Evolutionary conservation across 2,113 vertebrate genomes (phyloP).

Genomic region (Paradoxurus hermaphroditus): DNA sequence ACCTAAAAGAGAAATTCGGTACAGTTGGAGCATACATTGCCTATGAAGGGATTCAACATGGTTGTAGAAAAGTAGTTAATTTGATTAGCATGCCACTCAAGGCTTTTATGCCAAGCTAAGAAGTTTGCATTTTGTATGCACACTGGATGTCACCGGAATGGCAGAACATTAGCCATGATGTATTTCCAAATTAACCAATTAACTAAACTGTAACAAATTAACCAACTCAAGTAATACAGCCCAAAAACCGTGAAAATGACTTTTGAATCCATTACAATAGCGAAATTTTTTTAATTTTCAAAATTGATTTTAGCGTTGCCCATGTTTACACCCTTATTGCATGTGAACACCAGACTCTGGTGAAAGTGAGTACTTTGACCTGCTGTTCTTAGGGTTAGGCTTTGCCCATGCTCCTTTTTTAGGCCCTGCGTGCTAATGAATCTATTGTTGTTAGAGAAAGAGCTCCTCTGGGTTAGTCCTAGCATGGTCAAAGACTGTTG

Average conservation of each 20-base stretch:
- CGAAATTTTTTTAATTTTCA: conserved; percentile 24
- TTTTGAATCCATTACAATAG: not conserved
- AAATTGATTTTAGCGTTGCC: not conserved
- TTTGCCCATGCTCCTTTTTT: not conserved
- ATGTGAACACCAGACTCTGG: not conserved
- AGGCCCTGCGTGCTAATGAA: not conserved
- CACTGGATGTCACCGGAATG: not conserved
- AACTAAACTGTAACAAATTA: not conserved
- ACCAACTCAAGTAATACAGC: not conserved
- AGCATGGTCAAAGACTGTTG: not conserved
- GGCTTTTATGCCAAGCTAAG: not conserved
- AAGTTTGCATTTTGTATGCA: not conserved
- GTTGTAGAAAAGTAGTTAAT: not conserved
- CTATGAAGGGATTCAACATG: not conserved
- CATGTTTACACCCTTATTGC: not conserved
- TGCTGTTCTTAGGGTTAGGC: not conserved
- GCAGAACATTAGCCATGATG: not conserved
- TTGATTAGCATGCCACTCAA: not conserved
- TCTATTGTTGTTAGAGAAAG: not conserved
- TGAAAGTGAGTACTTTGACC: not conserved
- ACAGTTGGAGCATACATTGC: not conserved
- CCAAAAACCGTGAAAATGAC: not conserved
- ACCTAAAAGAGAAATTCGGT: not conserved
- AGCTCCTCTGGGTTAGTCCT: not conserved
- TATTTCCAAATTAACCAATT: too few species aligned